Base-by-base conservation (phyloP, 2,113 vertebrate genomes). In the Grammomys surdaster region DNA sequence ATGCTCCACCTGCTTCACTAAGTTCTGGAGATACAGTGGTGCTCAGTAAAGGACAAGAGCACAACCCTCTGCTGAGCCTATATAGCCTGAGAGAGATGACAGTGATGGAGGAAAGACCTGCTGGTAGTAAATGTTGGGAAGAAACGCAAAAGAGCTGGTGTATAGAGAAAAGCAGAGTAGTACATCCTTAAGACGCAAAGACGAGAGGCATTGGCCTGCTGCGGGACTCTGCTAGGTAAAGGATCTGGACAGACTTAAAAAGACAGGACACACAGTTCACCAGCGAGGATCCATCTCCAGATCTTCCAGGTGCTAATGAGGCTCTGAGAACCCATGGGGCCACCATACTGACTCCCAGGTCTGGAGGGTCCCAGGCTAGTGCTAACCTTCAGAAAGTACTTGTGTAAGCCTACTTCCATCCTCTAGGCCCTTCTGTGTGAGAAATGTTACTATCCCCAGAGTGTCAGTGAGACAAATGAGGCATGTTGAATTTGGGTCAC, bases 131-230 rank as follows among this genome's bases (percentile, higher is more conserved):
- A 7, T 3, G 8, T 13, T 5, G 8, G 43, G 56, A 43, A 95
- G 43, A 75, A 81, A 90, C 51, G 48, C 31, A 43, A 67, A 16
- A 33, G 76, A 16, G 14, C 54, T 48, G 46, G 9, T 14, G 58
- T 5, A 4, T 1, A 19, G 48, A 63, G 89, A 65, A 46, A 3
- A 2, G 24, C 48, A 84, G 33, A 40, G 8, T 4, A 31, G 73
- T 51, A 10, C 3, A 19, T 46, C 51, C 26, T n/a, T 2, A 8
- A 2, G 0, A 40, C 69, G 24, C 33, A 73, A 24, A 91, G 54
- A 51, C 14, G 13, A n/a, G 51, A 26, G 13, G 13, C 14, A 11
- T 4, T 14, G 12, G 5, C 22, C 0, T 1, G 58, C 24, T 9
- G 73, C 58, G 26, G 22, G 26, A 1, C 26, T 5, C 3, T 24